Evolutionary conservation across 2,113 vertebrate genomes (phyloP), one percentile per base, ranked within the genome.

Genomic region (Lycaon pictus): DNA sequence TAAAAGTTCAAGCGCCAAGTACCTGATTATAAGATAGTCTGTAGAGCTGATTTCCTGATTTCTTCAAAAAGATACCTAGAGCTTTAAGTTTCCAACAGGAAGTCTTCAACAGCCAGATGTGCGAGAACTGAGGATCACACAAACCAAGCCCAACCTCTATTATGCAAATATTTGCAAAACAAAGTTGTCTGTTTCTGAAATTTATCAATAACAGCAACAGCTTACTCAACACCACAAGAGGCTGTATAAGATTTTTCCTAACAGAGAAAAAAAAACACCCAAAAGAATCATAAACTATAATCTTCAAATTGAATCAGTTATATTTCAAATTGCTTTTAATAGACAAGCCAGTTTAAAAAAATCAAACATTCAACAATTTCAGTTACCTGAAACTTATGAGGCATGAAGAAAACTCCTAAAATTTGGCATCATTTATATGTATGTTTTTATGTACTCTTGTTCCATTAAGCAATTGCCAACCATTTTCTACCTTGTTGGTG

Each of bases 331-430:
- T 37, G 29, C 43, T 88, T 95, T 90, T 92, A 94, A 97, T 62
- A 92, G 81, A 85, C 12, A 87, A 94, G 53, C 27, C 25, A 88
- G 60, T 92, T 95, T 0, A 22, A 62, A 79, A 63, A 77, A 82
- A 93, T 76, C 16, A 90, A 77, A 19, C 83, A 88, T 85, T 93
- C 87, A 94, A 93, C 29, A 90, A 72, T 97, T 94, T 92, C 51
- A 88, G 88, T 88, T 81, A 93, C 62, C 81, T 95, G 35, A 82
- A 95, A 88, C 77, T 82, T 63, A 60, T 90, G 72, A 97, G 92
- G 83, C 71, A 96, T 37, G 53, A 62, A 82, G 81, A 88, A 32
- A 85, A 85, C 43, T 71, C 43, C 86, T 76, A 88, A 92, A 92
- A 95, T 86, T 25, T 95, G 72, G 83, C 90, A 63, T 94, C 37